Evolutionary conservation across 2,113 vertebrate species (phyloP).

Genomic region (Dipodomys merriami): DNA sequence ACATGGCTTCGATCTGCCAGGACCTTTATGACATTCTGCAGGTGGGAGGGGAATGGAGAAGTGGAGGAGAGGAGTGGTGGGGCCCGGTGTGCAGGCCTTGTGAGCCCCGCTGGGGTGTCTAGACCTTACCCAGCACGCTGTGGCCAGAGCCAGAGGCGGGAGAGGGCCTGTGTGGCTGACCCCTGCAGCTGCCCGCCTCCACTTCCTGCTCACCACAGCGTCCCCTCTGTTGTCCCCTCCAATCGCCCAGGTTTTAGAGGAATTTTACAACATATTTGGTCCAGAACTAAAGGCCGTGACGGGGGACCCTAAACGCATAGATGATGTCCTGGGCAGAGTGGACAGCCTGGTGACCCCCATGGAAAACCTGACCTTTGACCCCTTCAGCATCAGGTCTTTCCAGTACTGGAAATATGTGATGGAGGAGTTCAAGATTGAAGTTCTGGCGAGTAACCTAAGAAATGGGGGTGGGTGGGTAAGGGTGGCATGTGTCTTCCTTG

Average conservation of each 20-base stretch:
- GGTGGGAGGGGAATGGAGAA: constrained; percentile 80
- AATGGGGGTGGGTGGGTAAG: too few relatives aligned
- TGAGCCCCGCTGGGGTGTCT: neutral
- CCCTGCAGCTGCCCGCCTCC: too few relatives aligned
- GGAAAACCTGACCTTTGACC: constrained; percentile 90
- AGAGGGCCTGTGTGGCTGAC: accelerated
- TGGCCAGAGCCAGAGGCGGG: accelerated
- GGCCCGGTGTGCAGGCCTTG: neutral
- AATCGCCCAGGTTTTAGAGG: constrained; percentile 89
- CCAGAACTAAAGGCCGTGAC: constrained; percentile 92
- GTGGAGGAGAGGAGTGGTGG: too few relatives aligned
- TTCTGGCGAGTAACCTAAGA: constrained; percentile 85
- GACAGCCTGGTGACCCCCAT: constrained; percentile 89
- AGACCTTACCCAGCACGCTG: neutral
- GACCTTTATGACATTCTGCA: constrained; percentile 91
- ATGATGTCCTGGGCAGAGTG: constrained; percentile 89
- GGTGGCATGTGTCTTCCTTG: too few relatives aligned
- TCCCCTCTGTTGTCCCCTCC: neutral
- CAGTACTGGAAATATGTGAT: constrained; percentile 90
- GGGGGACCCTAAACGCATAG: constrained; percentile 88
- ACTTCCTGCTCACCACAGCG: accelerated
- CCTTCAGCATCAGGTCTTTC: constrained; percentile 87
- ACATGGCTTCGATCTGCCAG: constrained; percentile 93
- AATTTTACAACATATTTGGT: constrained; percentile 93
- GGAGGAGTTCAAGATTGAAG: constrained; percentile 89